phyloP scores from a whole-genome alignment of 2,888 invertebrate species.

The Drosophila monieri region DNA sequence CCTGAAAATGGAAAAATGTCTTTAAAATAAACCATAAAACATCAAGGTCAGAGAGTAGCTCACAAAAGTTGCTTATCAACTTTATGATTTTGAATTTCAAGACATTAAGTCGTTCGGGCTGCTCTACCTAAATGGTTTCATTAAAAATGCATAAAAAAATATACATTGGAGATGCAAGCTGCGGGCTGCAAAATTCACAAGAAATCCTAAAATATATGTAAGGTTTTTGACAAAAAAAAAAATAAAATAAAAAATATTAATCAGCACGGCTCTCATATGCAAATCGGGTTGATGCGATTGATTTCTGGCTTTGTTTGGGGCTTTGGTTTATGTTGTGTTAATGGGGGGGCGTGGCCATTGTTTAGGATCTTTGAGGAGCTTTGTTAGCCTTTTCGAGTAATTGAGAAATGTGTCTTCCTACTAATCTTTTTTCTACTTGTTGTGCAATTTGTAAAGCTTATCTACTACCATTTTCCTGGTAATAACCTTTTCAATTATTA shows the following conservation, averaged over 20 bases:
- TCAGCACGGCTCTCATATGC: constrained; percentile 55
- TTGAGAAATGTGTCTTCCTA: too few relatives aligned
- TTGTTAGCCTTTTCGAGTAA: too few relatives aligned
- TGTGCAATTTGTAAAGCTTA: background rate
- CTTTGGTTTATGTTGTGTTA: constrained; percentile 64
- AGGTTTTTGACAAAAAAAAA: constrained; percentile 10
- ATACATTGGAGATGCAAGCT: constrained; percentile 13
- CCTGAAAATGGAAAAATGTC: constrained; percentile 56
- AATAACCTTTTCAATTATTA: constrained; percentile 4
- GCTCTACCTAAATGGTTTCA: constrained; percentile 64
- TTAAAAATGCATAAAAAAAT: constrained; percentile 67
- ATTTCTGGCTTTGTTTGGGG: constrained; percentile 31
- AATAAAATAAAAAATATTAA: constrained; percentile 14
- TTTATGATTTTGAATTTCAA: constrained; percentile 37
- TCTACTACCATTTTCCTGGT: background rate
- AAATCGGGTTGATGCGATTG: constrained; percentile 52
- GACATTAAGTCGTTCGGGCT: constrained; percentile 2
- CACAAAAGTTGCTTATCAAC: constrained; percentile 70
- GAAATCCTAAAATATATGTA: constrained; percentile 18
- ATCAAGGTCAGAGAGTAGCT: constrained; percentile 51
- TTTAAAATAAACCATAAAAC: constrained; percentile 28
- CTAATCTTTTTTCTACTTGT: too few relatives aligned
- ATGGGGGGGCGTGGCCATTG: constrained; percentile 41
- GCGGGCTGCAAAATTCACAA: constrained; percentile 15
- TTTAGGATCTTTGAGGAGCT: too few relatives aligned